Evolutionary conservation across 92 coral and sea anemone species (phyloP), one percentile per base, ranked within the genome.

Genomic region (Porites divaricata): DNA sequence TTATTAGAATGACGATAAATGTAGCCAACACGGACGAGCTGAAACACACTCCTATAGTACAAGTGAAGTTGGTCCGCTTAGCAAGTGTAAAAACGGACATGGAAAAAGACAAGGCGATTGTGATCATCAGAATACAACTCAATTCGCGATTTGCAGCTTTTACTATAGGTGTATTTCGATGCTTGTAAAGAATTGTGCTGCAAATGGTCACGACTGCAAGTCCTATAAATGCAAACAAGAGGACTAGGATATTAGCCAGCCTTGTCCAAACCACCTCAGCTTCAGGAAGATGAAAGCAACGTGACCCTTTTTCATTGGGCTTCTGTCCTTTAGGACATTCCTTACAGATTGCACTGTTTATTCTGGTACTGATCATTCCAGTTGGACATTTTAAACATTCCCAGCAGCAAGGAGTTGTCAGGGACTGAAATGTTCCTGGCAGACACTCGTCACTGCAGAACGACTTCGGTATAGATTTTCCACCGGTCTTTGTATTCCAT

Each of bases 101-200:
- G 24, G 88, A 67, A 70, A 89, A 92, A 26, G 87, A 89, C 78
- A 90, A 28, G 4, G 87, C 63, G 51, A 92, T 90, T 8, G 92
- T 51, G 20, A 75, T 53, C 26, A 92, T 77, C 67, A 92, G 76
- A 2, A 92, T 82, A 22, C 70, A 61, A 49, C 93, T 89, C 54
- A 92, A 87, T 50, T 92, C 95, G n/a, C 95, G 89, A 59, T 92
- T 92, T 12, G 93, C 87, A 9, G 95, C 95, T 41, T 90, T 89
- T 10, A 92, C 91, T 9, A 92, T 41, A 8, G 95, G 95, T 5
- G 95, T 92, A 64, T 89, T 81, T 19, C 86, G 72, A 65, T 87
- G 22, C 53, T 83, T 28, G 25, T 74, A 12, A 67, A 90, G 84
- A 10, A 92, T 81, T 16, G 74, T 81, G 54, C 78, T 48, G 14